Percentiles rank a stretch among this genome's conserved stretches.
These are phyloP conservation scores for Acronicta psi DNA, from an alignment of 2,888 invertebrate genomes.

Conservation along the genomic window DNA sequence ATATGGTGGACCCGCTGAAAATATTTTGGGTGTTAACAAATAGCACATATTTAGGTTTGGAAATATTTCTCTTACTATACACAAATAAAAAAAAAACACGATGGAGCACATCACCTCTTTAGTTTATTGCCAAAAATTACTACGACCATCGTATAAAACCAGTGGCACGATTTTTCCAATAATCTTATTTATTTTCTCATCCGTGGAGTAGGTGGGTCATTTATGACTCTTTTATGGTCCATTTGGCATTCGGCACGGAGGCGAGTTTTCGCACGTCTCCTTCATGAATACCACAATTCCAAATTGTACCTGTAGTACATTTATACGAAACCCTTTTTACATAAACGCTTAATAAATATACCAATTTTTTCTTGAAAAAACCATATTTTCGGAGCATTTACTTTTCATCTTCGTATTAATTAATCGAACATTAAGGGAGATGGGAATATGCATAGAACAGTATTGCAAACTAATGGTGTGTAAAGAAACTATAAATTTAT, in stretches of 20 bases:
- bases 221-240: slow-evolving; percentile 75
- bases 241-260: slow-evolving; percentile 65
- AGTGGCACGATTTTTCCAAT: slow-evolving; percentile 52
- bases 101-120: slow-evolving; percentile 27
- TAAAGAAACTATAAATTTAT: slow-evolving; percentile 19
- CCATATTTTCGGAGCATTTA: neutral
- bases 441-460: neutral
- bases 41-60: slow-evolving; percentile 93
- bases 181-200: slow-evolving; percentile 69
- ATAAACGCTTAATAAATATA: slow-evolving; percentile 1
- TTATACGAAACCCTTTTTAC: slow-evolving; percentile 25
- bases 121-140: slow-evolving; percentile 52
- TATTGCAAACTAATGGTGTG: slow-evolving; percentile 1
- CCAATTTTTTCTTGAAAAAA: slow-evolving; percentile 3
- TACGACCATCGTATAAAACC: slow-evolving; percentile 55
- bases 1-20: slow-evolving; percentile 95
- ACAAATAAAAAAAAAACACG: slow-evolving; percentile 22
- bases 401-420: slow-evolving; percentile 4
- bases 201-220: slow-evolving; percentile 66
- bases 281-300: slow-evolving; percentile 61
- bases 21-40: slow-evolving; percentile 95
- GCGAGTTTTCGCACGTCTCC: slow-evolving; percentile 55
- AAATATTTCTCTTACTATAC: slow-evolving; percentile 19
- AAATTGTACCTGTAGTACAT: slow-evolving; percentile 37
- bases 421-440: slow-evolving; percentile 8